Base-by-base conservation (phyloP, 1,140 invertebrate genomes). In the Monochamus saltuarius region DNA sequence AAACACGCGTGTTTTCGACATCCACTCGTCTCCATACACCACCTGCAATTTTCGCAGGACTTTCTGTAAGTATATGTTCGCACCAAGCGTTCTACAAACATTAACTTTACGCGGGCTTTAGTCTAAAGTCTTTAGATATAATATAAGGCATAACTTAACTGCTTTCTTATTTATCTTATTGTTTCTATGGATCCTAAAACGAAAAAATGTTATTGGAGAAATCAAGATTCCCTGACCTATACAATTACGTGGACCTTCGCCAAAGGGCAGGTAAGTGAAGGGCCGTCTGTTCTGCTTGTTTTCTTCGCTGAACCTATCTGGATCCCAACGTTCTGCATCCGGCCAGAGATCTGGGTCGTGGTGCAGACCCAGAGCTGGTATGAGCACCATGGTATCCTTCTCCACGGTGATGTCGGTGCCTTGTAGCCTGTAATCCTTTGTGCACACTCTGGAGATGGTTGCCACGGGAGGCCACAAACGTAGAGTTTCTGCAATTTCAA, bases 331-430 rank as follows among this genome's bases (percentile, higher is more conserved):
- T 1, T 83, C 71, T 2, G 87, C 85, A 40, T 87, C 68, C 0
- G 81, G 76, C 77, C 77, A 88, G 61, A 79, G 74, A 1, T 81
- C 64, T 1, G 80, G 76, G 76, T 86, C 81, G 11, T 80, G 77
- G 59, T 91, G 88, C 17, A 91, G 74, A 1, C 80, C 81, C 34
- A 83, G 76, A 0, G 83, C 73, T 0, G 86, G 82, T 35, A 91
- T 80, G 6, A 83, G 71, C 0, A 90, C 71, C 1, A 78, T 60
- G 0, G 80, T 86, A 1, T 83, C 89, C 73, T 83, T 79, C 50
- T 84, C 79, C 37, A 87, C 79, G 0, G 75, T 71, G n/a, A 87
- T 68, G 11, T 83, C 75, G 0, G 79, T 82, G 19, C 83, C 81
- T 8, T 80, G 81, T 4, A 87, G 67, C 16, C 74, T 75, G 66